Evolutionary conservation across 2,888 invertebrate species (phyloP).

Genomic region (Linyphia triangularis): DNA sequence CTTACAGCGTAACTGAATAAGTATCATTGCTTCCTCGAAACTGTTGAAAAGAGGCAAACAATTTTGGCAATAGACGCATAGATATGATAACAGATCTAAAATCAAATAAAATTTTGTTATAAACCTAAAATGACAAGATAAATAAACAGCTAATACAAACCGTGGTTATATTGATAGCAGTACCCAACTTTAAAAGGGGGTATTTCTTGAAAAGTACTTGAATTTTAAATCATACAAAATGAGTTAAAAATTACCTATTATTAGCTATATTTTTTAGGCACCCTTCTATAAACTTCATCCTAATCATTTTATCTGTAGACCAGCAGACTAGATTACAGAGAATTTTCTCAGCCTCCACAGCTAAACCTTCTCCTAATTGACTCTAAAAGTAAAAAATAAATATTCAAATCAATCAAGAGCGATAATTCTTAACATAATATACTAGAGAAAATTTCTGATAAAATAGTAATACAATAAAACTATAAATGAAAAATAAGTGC

Average conservation of each 20-base stretch:
- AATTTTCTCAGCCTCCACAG: slow-evolving; percentile 95
- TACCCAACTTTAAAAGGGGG: too few relatives aligned
- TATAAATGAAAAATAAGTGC: too few relatives aligned
- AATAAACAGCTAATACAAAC: not conserved
- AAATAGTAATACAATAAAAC: too few relatives aligned
- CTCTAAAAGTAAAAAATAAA: slow-evolving; percentile 82
- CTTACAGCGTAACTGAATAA: slow-evolving; percentile 88
- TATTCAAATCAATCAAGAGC: too few relatives aligned
- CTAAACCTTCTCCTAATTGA: slow-evolving; percentile 92
- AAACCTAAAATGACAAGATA: not conserved
- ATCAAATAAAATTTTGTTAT: slow-evolving; percentile 41
- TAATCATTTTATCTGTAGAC: slow-evolving; percentile 91
- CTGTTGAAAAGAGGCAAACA: slow-evolving; percentile 94
- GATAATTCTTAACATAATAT: too few relatives aligned
- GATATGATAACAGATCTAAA: slow-evolving; percentile 92
- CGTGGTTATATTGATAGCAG: too few relatives aligned
- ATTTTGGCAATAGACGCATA: slow-evolving; percentile 90
- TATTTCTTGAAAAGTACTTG: too few relatives aligned
- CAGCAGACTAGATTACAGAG: slow-evolving; percentile 93
- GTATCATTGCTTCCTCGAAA: slow-evolving; percentile 89
- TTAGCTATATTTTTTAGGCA: slow-evolving; percentile 93
- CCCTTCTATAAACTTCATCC: slow-evolving; percentile 96
- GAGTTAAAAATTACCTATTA: slow-evolving; percentile 84
- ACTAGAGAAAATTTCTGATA: not conserved
- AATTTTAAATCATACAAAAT: not conserved